Base-by-base conservation (phyloP, 2,113 vertebrate species). In the Symphodus melops region DNA sequence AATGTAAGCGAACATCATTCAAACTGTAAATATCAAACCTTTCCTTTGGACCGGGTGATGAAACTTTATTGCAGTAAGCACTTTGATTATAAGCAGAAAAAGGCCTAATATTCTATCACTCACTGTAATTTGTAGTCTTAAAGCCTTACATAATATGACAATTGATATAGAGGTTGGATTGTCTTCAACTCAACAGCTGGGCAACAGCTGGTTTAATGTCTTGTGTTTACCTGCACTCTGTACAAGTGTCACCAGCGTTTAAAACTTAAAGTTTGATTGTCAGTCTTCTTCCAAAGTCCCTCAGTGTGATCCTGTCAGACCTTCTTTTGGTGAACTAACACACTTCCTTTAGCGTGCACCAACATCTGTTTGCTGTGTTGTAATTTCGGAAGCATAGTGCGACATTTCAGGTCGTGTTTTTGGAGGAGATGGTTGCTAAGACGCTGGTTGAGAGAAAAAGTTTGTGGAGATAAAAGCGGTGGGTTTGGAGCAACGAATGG, bases 321-420 rank as follows among this genome's bases (percentile, higher is more conserved):
- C 10, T 20, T 71, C 56, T 33, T 57, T 41, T 41, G 44, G 37
- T 66, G 72, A 66, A 68, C 59, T 51, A 73, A 28, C 52, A 17
- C 58, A n/a, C 3, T 46, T 5, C 44, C 44, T 46, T 46, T 19
- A 11, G 37, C 23, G 37, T n/a, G 46, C 16, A 17, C 16, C 12
- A 14, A 17, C 39, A 41, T 41, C 28, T 33, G 28, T 33, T 33
- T 33, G 28, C 1, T 41, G 39, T 41, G 11, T 41, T 41, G 10
- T 10, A 9, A 41, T 10, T 41, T 41, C 11, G 10, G 39, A 41
- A 25, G 25, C 25, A 25, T 25, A 25, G 25, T 25, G 25, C 25
- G 11, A 10, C 11, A 10, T 41, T 41, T 10, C 39, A 33, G 28
- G 28, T 33, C 6, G 28, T 33, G 3, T 10, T 41, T 41, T 41